These are phyloP conservation scores for Lithodes maja DNA, from an alignment of 2,888 invertebrate genomes.

Conservation along the genomic window DNA sequence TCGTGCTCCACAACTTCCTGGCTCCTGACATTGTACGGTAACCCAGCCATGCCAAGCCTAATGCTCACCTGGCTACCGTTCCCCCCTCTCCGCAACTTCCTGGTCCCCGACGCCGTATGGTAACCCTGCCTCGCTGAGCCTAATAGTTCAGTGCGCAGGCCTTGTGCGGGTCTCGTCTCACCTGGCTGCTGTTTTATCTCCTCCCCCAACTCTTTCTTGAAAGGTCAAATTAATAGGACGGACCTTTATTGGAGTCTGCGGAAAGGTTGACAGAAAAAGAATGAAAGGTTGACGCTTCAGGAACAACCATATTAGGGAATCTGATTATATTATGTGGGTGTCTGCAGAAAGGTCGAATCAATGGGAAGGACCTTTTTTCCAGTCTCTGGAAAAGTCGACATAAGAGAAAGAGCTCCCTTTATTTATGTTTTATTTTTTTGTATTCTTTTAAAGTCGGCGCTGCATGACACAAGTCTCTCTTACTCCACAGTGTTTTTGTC, in stretches of 20 bases:
- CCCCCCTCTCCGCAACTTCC: neutral
- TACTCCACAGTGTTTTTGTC: neutral
- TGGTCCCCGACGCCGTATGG: neutral
- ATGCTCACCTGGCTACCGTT: neutral
- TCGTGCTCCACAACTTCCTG: slow-evolving; percentile 55
- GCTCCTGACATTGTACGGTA: slow-evolving; percentile 52
- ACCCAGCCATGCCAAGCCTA: slow-evolving; percentile 46
- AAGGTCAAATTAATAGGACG: too few species aligned
- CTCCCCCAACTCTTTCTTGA: too few species aligned
- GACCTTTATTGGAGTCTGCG: too few species aligned
- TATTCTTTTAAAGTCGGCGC: neutral
- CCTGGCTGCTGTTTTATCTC: too few species aligned
- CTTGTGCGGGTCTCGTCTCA: too few species aligned
- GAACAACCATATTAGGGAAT: too few species aligned
- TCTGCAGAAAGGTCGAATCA: neutral
- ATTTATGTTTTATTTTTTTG: too few species aligned
- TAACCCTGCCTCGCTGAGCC: neutral
- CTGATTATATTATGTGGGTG: too few species aligned
- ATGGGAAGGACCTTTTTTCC: too few species aligned
- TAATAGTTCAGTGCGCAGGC: too few species aligned
- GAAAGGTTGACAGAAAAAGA: too few species aligned
- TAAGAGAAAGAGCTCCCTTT: slow-evolving; percentile 2
- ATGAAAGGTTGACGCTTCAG: too few species aligned
- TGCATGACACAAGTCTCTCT: slow-evolving; percentile 6
- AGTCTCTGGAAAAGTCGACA: neutral